phyloP scores from a whole-genome alignment of 1,140 invertebrate genomes.

The Scaptomyza graminum region DNA sequence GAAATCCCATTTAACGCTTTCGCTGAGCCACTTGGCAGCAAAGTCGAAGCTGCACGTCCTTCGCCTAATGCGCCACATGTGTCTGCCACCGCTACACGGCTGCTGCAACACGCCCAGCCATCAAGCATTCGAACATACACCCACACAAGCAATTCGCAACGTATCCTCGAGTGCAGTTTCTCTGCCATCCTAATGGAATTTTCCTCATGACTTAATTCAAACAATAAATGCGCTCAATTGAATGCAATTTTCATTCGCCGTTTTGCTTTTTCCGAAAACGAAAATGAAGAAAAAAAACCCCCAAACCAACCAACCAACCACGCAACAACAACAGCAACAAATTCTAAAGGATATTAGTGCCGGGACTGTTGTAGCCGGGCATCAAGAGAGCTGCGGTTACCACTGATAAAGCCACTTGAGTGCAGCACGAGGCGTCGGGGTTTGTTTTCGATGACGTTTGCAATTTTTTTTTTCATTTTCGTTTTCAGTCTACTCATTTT shows the following conservation, averaged over 20 bases:
- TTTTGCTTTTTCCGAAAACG: constrained; percentile 67
- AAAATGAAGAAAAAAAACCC: constrained; percentile 37
- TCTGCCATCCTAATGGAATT: constrained; percentile 78
- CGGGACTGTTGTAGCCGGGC: constrained; percentile 51
- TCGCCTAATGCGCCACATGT: constrained; percentile 64
- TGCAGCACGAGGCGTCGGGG: constrained; percentile 65
- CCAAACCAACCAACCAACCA: constrained; percentile 3
- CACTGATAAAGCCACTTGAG: constrained; percentile 82
- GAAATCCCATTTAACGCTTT: constrained; percentile 71
- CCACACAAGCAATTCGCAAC: constrained; percentile 31
- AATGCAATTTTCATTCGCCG: constrained; percentile 78
- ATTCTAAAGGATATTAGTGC: constrained; percentile 68
- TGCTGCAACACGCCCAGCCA: constrained; percentile 33
- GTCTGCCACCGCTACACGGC: constrained; percentile 36
- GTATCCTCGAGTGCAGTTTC: constrained; percentile 62
- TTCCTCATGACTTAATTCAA: constrained; percentile 81
- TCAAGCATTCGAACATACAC: constrained; percentile 12
- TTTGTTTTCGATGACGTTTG: constrained; percentile 75
- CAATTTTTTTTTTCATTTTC: constrained; percentile 56
- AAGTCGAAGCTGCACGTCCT: constrained; percentile 32
- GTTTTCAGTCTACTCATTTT: constrained; percentile 17
- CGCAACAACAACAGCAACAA: constrained; percentile 14
- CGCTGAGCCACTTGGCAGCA: constrained; percentile 33
- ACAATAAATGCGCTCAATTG: constrained; percentile 82
- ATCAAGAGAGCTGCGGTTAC: constrained; percentile 55